phyloP scores from a whole-genome alignment of 1,140 invertebrate species.

The Thaumatotibia leucotreta region DNA sequence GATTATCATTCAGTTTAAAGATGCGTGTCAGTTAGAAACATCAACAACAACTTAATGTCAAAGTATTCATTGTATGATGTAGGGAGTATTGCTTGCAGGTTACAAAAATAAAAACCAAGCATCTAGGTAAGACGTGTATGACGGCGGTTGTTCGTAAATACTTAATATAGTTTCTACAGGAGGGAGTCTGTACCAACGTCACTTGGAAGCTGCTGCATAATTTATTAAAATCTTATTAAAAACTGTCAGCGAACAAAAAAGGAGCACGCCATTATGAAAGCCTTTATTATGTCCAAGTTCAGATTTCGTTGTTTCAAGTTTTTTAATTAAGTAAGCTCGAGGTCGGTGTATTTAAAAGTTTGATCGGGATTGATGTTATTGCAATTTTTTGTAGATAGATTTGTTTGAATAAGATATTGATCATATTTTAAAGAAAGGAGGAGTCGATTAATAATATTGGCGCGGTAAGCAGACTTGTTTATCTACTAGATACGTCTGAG shows the following conservation, averaged over 20 bases:
- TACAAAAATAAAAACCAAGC: too few species aligned
- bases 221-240: conserved; percentile 52
- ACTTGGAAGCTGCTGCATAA: conserved; percentile 30
- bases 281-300: conserved; percentile 38
- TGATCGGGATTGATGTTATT: conserved; percentile 8
- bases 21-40: too few species aligned
- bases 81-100: too few species aligned
- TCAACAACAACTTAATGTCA: too few species aligned
- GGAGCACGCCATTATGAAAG: conserved; percentile 32
- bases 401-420: background rate
- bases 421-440: too few species aligned
- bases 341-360: conserved; percentile 12
- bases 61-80: too few species aligned
- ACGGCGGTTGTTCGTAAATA: too few species aligned
- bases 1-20: too few species aligned
- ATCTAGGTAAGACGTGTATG: too few species aligned
- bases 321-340: conserved; percentile 24
- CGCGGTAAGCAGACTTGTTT: too few species aligned
- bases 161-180: background rate
- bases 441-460: too few species aligned
- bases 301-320: conserved; percentile 30
- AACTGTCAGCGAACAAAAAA: conserved; percentile 42
- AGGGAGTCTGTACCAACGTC: background rate
- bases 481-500: too few species aligned
- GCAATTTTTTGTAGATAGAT: background rate